These are phyloP conservation scores for Phaenicophaeus curvirostris DNA, from an alignment of 2,797 vertebrate species.

Conservation along the genomic window DNA sequence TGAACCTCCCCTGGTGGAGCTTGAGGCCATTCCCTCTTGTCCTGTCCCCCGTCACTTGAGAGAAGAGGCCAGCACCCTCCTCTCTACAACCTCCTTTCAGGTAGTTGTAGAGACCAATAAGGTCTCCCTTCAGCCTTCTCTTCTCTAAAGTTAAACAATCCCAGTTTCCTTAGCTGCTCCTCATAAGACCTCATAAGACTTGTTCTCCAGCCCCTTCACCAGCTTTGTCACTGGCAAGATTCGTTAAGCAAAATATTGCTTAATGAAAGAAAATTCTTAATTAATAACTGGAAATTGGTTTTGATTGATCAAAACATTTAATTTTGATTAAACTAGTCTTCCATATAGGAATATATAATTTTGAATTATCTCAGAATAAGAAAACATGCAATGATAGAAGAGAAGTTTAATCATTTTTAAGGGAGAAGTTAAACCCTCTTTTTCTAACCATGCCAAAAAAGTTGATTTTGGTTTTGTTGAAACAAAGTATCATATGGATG, in stretches of 20 bases:
- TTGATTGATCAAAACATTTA: not conserved
- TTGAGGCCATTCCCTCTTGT: too few species aligned
- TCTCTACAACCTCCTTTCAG: too few species aligned
- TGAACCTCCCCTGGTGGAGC: too few species aligned
- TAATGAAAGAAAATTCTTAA: not conserved
- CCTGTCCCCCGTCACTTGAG: too few species aligned
- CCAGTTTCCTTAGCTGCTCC: too few species aligned
- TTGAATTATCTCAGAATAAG: not conserved
- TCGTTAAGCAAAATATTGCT: not conserved
- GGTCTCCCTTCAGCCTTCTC: too few species aligned
- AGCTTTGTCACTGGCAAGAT: too few species aligned
- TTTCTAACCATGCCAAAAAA: not conserved
- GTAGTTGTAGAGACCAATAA: too few species aligned
- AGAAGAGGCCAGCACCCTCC: too few species aligned
- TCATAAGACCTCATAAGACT: too few species aligned
- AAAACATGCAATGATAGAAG: not conserved
- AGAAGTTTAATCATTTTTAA: not conserved
- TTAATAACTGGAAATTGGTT: not conserved
- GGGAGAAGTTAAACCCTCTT: not conserved
- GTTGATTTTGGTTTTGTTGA: fast-evolving
- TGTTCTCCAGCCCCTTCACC: too few species aligned
- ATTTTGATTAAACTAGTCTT: not conserved
- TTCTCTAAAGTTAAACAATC: too few species aligned
- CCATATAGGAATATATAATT: not conserved
- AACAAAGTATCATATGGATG: not conserved